Base-by-base conservation (phyloP, 2,888 invertebrate species). In the Epiblema foenella region DNA sequence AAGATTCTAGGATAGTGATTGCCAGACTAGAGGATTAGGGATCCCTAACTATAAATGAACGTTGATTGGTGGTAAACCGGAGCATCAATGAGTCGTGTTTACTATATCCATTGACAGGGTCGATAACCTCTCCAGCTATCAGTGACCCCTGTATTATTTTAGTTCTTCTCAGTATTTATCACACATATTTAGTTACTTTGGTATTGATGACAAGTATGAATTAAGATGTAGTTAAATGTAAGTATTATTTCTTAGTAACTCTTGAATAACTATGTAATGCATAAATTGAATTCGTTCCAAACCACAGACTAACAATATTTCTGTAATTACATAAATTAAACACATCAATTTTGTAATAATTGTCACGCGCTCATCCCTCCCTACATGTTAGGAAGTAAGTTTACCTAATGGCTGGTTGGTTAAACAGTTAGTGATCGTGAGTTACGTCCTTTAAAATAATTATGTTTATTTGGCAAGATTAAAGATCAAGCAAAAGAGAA, bases 81-180 rank as follows among this genome's bases (percentile, higher is more conserved):
- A 67, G 71, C 70, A 65, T 66, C 42, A 54, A 70, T 71, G 67
- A 67, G 49, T 71, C 20, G 74, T 75, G 75, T 76, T 76, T 75
- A 76, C 68, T 37, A 62, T 71, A 67, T 62, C 56, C 67, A 71
- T 71, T 71, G 66, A 67, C 57, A 62, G 62, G 67, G 60, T 70
- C 62, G 71, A 71, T 71, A 71, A 71, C 71, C 71, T 24, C 68
- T 15, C 29, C 54, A 24, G 54, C 54, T 66, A 70, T 70, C 65
- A 54, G 51, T 57, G 57, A 71, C 60, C 67, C 20, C 11, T 8
- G 49, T n/a, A 17, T 66, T 67, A 71, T 62, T 67, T 67, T 62
- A 67, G 71, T 62, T 60, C 42, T 33, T 65, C 59, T 65, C 17
- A n/a, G 58, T 29, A 46, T 17, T 39, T 54, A 59, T 52, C 8